Conservation (phyloP, 2,888 invertebrate species). For the Drosophila suboccidentalis region DNA sequence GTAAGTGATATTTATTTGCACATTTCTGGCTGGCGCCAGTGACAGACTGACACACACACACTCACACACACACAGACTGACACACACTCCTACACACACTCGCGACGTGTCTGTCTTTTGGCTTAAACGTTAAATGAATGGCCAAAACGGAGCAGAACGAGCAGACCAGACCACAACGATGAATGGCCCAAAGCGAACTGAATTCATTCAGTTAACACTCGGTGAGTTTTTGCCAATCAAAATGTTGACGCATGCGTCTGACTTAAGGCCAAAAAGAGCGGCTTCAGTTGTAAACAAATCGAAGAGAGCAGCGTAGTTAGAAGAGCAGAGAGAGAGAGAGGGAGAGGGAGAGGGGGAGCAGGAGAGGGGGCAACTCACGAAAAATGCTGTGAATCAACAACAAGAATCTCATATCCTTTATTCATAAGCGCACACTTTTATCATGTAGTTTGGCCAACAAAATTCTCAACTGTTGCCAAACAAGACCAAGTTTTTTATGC, state of each 20-base stretch:
- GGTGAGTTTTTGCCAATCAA: slow-evolving; percentile 6
- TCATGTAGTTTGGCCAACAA: not conserved
- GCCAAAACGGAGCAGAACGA: not conserved
- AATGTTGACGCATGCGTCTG: slow-evolving; percentile 41
- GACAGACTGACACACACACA: slow-evolving; percentile 29
- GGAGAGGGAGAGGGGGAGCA: too few relatives aligned
- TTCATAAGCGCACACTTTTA: slow-evolving; percentile 10
- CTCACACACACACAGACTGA: slow-evolving; percentile 1
- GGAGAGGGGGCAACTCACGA: not conserved
- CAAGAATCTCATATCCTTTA: slow-evolving; percentile 17
- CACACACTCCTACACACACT: slow-evolving; percentile 14
- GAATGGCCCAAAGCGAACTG: slow-evolving; percentile 55
- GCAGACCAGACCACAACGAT: slow-evolving; percentile 37
- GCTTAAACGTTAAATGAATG: not conserved
- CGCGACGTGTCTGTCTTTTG: slow-evolving; percentile 22
- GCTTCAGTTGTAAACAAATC: slow-evolving; percentile 26
- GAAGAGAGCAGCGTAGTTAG: not conserved
- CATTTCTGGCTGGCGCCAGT: slow-evolving; percentile 63
- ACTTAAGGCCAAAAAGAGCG: slow-evolving; percentile 34
- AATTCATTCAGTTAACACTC: slow-evolving; percentile 31
- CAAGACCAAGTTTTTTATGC: slow-evolving; percentile 6
- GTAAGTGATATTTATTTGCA: slow-evolving; percentile 71
- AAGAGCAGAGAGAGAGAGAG: not conserved
- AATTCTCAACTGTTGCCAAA: slow-evolving; percentile 16
- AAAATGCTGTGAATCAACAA: slow-evolving; percentile 36